Percentiles rank a stretch among this genome's conserved stretches.
These are phyloP conservation scores for Adela reaumurella DNA, from an alignment of 2,888 invertebrate genomes.

Conservation along the genomic window DNA sequence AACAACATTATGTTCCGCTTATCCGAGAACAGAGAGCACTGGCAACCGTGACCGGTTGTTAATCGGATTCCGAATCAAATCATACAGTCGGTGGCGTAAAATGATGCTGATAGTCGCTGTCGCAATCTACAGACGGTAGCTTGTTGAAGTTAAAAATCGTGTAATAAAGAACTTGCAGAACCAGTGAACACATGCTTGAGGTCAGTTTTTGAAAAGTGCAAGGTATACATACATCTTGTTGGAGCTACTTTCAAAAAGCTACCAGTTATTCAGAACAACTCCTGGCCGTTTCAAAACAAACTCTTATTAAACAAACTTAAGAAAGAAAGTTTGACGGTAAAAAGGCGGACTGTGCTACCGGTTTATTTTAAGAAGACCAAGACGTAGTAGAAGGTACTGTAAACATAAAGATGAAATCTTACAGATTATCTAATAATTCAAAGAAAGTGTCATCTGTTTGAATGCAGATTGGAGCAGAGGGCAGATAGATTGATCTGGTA, in stretches of 20 bases:
- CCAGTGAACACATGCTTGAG: not conserved
- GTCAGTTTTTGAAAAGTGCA: not conserved
- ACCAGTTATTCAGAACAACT: not conserved
- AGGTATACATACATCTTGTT: not conserved
- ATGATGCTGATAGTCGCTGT: not conserved
- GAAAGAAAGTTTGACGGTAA: no score
- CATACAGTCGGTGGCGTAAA: not conserved
- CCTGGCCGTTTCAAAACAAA: not conserved
- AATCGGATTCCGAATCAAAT: not conserved
- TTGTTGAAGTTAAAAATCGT: not conserved
- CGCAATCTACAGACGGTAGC: not conserved
- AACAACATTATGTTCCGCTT: no score
- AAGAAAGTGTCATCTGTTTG: constrained; percentile 37
- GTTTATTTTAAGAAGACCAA: constrained; percentile 9
- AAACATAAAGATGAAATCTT: constrained; percentile 31
- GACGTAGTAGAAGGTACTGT: constrained; percentile 18
- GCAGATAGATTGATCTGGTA: constrained; percentile 25
- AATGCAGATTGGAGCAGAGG: constrained; percentile 38
- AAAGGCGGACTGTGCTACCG: not conserved
- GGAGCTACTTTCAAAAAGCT: not conserved
- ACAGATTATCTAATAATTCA: constrained; percentile 29
- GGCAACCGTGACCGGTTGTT: not conserved
- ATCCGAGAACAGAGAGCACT: no score
- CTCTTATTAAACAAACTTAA: not conserved
- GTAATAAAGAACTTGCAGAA: not conserved